Evolutionary conservation across 2,888 invertebrate species (phyloP), one percentile per base, ranked within the genome.

Genomic region (Cephus spinipes): DNA sequence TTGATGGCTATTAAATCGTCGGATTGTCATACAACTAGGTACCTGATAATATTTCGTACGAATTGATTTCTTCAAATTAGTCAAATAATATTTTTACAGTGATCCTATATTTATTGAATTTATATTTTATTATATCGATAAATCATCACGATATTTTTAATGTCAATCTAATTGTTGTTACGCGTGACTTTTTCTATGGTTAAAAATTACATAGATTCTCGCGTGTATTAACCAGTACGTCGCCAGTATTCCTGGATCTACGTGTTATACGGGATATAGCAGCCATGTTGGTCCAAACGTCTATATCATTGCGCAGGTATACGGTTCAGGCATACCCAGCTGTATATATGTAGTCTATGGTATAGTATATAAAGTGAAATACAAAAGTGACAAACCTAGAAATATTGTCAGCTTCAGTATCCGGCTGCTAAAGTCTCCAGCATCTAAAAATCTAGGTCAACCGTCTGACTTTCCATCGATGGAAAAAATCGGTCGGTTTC

Each of bases 381-480:
- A 55, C 2, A 55, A 55, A 55, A 55, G 9, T 55, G 9, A 55
- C 23, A 55, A 23, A 55, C 55, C 23, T 55, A 55, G 55, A 55
- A 55, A 55, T 23, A 55, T 55, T 55, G 55, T 55, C 55, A 55
- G 55, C 15, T 55, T 2, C 23, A 15, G 55, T 23, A 55, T 55
- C 23, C 55, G 55, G 55, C 23, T 55, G 55, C 55, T 55, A 23
- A 55, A 55, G 23, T 23, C 23, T 9, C 23, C 23, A 55, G 55
- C 55, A 55, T 55, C 55, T 23, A 23, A 23, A 55, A 55, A 71
- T 71, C 32, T 71, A 23, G 71, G 71, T 71, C 71, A 33, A 3
- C 32, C 32, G 12, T 31, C 31, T 23, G 71, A 80, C 81, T 84
- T 82, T 85, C 82, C 69, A 80, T 75, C 69, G 68, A 76, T 74